A percentile compares a stretch with the other conserved stretches of the same genome.
These are phyloP conservation scores for Cavia aperea DNA, from an alignment of 2,113 vertebrate species.

Conservation along the genomic window DNA sequence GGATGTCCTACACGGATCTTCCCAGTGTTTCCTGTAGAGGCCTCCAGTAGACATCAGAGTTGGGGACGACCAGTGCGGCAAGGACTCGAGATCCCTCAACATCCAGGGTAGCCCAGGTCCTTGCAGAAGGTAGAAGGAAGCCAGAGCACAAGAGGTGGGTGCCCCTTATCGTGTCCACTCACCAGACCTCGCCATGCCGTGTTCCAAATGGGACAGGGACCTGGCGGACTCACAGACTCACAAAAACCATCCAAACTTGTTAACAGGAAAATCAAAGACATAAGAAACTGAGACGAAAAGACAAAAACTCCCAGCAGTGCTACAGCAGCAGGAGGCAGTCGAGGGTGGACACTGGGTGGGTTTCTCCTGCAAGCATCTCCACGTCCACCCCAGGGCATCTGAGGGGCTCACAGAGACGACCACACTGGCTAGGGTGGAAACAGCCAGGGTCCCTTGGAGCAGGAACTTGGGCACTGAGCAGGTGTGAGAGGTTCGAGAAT, in stretches of 20 bases:
- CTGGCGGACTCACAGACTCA: too few species aligned
- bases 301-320: not conserved
- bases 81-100: not conserved
- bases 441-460: not conserved
- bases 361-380: not conserved
- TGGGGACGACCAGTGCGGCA: not conserved
- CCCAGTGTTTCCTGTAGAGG: not conserved
- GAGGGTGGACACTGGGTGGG: not conserved
- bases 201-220: not conserved
- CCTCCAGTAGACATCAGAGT: not conserved
- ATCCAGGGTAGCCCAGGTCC: not conserved
- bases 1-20: not conserved
- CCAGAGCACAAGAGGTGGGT: not conserved
- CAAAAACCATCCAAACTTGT: not conserved
- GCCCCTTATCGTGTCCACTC: accelerated
- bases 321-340: not conserved
- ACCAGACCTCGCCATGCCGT: not conserved
- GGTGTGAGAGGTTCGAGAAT: not conserved
- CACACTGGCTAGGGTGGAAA: not conserved
- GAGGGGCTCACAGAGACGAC: not conserved
- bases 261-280: not conserved
- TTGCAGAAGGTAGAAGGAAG: not conserved
- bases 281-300: slow-evolving; percentile 5
- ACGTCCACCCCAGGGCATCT: not conserved
- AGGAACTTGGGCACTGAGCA: not conserved